Evolutionary conservation across 2,797 vertebrate species (phyloP).

Genomic region (Choloepus didactylus): DNA sequence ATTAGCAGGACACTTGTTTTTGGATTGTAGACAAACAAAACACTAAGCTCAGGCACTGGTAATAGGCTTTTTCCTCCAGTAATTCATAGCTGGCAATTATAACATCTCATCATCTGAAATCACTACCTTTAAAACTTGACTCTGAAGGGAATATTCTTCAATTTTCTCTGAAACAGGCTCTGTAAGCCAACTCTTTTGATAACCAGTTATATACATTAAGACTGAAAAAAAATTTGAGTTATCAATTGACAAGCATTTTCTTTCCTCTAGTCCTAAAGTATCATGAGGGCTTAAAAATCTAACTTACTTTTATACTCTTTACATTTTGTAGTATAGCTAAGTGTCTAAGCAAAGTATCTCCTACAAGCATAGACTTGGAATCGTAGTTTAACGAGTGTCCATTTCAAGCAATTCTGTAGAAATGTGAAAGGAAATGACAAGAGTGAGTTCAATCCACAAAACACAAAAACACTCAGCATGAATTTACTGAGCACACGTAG

Average conservation of each 20-base stretch:
- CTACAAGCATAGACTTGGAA: not conserved
- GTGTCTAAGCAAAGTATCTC: not conserved
- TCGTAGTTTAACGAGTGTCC: not conserved
- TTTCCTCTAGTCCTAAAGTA: not conserved
- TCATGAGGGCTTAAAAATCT: not conserved
- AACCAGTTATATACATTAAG: not conserved
- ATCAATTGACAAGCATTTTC: constrained; percentile 16
- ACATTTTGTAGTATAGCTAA: not conserved
- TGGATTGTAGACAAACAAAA: constrained; percentile 8
- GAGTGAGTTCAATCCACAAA: constrained; percentile 63
- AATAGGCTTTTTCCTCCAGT: not conserved
- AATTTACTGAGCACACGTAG: constrained; percentile 14
- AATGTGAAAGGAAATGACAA: constrained; percentile 29
- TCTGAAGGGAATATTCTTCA: constrained; percentile 56
- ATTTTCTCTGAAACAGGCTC: not conserved
- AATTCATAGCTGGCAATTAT: constrained; percentile 1
- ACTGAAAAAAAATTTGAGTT: constrained; percentile 9
- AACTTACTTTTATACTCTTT: not conserved
- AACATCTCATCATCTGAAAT: constrained; percentile 42
- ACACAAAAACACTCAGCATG: not conserved
- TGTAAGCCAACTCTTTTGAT: not conserved
- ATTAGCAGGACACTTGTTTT: not conserved
- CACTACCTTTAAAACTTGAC: constrained; percentile 49
- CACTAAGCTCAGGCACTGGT: not conserved
- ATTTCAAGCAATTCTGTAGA: constrained; percentile 18